phyloP scores from a whole-genome alignment of 2,113 vertebrate genomes.

The Gallinago paraguaiae region DNA sequence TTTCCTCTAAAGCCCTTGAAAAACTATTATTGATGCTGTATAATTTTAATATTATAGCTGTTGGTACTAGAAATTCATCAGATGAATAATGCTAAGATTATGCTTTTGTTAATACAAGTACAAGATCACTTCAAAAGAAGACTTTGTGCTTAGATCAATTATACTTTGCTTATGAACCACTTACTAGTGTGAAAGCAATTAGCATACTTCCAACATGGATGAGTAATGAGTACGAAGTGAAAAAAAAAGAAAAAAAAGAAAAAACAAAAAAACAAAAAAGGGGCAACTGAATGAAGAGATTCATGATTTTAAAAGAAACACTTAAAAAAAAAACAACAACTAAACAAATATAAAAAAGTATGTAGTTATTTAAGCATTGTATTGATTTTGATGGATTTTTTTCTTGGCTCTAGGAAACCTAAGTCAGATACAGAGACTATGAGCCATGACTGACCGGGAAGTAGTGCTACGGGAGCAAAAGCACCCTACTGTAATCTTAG shows the following conservation, averaged over 20 bases:
- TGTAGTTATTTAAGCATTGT: not conserved
- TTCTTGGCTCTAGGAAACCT: not conserved
- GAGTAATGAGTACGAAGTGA: not conserved
- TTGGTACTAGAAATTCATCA: slow-evolving; percentile 32
- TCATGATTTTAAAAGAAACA: not conserved
- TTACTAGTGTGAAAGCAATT: slow-evolving; percentile 29
- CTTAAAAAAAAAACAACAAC: rapidly evolving
- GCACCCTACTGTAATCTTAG: not conserved
- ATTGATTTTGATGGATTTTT: not conserved
- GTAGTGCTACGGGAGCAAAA: not conserved
- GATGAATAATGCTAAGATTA: slow-evolving; percentile 46
- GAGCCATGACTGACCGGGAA: not conserved
- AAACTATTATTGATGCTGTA: slow-evolving; percentile 29
- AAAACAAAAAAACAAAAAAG: not conserved
- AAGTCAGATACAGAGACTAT: not conserved
- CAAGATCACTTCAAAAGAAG: not conserved
- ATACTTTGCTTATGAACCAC: slow-evolving; percentile 24
- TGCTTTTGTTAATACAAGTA: slow-evolving; percentile 23
- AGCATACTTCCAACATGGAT: not conserved
- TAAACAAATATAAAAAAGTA: not conserved
- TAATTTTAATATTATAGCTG: slow-evolving; percentile 54
- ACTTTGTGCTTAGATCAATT: slow-evolving; percentile 26
- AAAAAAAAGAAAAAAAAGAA: not conserved
- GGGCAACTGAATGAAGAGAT: not conserved
- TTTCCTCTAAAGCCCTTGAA: slow-evolving; percentile 33